These are phyloP conservation scores for Poecilobothrus nobilitatus DNA, from an alignment of 2,888 invertebrate genomes.

Conservation along the genomic window DNA sequence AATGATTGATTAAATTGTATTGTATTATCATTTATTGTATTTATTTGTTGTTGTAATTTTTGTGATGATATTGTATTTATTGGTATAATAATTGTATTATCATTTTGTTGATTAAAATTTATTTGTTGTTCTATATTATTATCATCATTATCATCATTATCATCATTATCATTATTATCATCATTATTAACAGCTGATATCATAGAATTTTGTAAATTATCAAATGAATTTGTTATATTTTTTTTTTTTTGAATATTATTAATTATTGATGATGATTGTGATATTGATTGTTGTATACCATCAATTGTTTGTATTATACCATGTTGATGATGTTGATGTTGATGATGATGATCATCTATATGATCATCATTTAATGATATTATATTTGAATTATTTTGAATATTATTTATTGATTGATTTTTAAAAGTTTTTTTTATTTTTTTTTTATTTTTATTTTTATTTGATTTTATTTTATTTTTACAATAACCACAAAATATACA, in stretches of 20 bases:
- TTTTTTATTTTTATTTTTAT: conserved; percentile 33
- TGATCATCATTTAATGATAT: neutral
- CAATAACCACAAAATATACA: conserved; percentile 21
- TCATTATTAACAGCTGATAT: no score
- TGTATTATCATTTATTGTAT: neutral
- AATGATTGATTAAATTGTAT: conserved; percentile 7
- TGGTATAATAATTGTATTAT: neutral
- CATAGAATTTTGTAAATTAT: no score
- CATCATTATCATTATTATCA: no score
- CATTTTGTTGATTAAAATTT: neutral
- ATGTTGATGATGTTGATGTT: conserved; percentile 12
- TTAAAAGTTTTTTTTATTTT: conserved; percentile 21
- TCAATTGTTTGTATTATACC: conserved; percentile 7
- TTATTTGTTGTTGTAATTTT: conserved; percentile 10
- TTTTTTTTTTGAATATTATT: no score
- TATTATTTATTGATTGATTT: neutral
- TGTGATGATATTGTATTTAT: conserved; percentile 12
- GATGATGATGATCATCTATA: neutral
- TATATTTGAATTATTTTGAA: neutral
- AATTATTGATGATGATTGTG: no score
- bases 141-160: no score
- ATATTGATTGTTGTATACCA: neutral
- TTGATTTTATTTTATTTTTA: conserved; percentile 27
- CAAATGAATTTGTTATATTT: no score
- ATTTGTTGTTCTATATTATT: no score